Conservation (phyloP, 1,140 invertebrate genomes). For the Euwallacea similis region DNA sequence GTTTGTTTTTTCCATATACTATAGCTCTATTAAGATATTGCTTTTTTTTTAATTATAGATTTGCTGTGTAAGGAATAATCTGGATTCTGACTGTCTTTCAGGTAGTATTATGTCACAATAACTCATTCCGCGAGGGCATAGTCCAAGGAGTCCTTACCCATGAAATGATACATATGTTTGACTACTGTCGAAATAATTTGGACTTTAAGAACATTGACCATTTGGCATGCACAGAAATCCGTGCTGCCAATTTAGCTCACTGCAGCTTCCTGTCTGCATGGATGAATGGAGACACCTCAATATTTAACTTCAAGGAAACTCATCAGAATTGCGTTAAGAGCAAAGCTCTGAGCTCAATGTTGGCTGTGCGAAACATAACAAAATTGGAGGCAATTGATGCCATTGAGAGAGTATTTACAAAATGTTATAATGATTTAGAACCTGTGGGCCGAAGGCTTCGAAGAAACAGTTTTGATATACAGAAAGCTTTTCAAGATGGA, state of each 20-base stretch:
- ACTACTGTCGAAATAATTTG: constrained; percentile 85
- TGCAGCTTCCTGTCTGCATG: constrained; percentile 85
- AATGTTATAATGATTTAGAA: constrained; percentile 92
- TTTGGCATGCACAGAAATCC: constrained; percentile 92
- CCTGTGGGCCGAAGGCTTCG: constrained; percentile 84
- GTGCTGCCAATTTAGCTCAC: constrained; percentile 88
- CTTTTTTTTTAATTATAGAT: constrained; percentile 11
- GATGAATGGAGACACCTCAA: constrained; percentile 73
- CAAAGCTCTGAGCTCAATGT: constrained; percentile 81
- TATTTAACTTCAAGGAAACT: constrained; percentile 70
- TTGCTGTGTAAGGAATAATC: too few species aligned
- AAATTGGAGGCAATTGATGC: constrained; percentile 71
- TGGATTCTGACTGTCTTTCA: too few species aligned
- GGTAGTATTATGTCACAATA: constrained; percentile 90
- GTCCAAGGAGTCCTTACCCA: constrained; percentile 83
- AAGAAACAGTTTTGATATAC: constrained; percentile 75
- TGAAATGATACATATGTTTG: constrained; percentile 97
- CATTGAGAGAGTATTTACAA: constrained; percentile 86
- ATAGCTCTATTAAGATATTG: background rate
- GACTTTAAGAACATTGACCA: constrained; percentile 91
- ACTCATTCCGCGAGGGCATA: constrained; percentile 62
- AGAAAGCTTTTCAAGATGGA: constrained; percentile 75
- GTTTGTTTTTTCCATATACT: constrained; percentile 42
- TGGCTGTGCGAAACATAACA: constrained; percentile 77
- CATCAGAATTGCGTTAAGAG: constrained; percentile 89